Percentiles rank a stretch among this genome's conserved stretches.
phyloP scores from a whole-genome alignment of 2,113 vertebrate species.

The Eonycteris spelaea region DNA sequence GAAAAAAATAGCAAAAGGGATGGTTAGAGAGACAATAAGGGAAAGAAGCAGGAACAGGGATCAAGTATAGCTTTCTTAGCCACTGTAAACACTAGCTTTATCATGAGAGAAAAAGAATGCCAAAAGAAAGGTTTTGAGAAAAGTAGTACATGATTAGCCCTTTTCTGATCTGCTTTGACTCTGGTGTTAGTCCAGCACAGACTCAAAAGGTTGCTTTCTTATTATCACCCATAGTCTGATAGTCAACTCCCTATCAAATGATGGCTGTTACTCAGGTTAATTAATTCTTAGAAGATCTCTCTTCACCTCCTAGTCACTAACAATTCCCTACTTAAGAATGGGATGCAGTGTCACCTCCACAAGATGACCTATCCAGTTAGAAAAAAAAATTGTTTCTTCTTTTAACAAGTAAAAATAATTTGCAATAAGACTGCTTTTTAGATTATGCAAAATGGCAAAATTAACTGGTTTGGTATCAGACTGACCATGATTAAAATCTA shows the following conservation, averaged over 20 bases:
- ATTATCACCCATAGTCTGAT: neutral
- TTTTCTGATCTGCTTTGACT: neutral
- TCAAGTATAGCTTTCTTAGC: neutral
- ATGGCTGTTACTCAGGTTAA: neutral
- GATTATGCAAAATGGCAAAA: neutral
- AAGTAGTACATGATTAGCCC: neutral
- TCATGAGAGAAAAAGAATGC: neutral
- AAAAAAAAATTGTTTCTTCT: neutral
- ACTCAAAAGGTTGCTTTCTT: neutral
- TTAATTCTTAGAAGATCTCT: neutral
- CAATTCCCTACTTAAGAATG: neutral
- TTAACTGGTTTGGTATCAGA: neutral
- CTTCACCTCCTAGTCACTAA: neutral
- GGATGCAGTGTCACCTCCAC: neutral
- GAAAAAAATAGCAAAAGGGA: neutral
- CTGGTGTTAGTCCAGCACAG: neutral
- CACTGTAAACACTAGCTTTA: neutral
- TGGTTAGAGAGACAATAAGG: neutral
- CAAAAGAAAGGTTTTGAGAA: neutral
- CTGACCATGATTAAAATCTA: constrained; percentile 24
- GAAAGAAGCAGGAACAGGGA: neutral
- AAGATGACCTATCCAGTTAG: neutral
- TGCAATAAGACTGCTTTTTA: neutral
- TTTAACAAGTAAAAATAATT: neutral
- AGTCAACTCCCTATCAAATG: neutral